Evolutionary conservation across 2,113 vertebrate species (phyloP), one percentile per base, ranked within the genome.

Genomic region (Strix uralensis): DNA sequence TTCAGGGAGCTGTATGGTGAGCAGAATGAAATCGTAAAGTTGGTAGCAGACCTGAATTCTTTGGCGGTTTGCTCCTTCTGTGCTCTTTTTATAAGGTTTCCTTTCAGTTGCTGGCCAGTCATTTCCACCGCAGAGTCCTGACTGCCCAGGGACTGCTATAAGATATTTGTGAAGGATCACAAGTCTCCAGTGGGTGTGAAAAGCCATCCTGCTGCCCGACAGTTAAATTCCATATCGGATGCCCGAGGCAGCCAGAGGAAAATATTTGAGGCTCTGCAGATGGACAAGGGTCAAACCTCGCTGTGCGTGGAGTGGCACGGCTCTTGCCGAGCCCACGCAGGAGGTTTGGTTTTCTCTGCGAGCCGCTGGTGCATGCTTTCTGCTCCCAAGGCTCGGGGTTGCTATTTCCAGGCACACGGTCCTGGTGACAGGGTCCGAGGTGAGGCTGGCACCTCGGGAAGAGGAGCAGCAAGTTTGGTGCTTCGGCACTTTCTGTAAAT

Each of bases 231-330:
- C 61, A 36, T 19, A 2, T n/a, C 1, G 8, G 71, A 52, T 65
- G 22, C 40, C 20, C 46, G 0, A 0, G 44, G n/a, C 25, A 2
- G 7, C 30, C 29, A 42, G 38, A 62, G 40, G 65, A 82, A 42
- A n/a, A 30, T 2, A 8, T 51, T 12, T 46, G 58, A 72, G 30
- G 23, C 46, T 81, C 40, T 73, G 67, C 58, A 65, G 66, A 10
- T n/a, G 5, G 16, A 21, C 8, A 0, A 3, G 61, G 40, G 17
- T 51, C 38, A 29, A 47, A 27, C 23, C 18, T 36, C 0, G 0
- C 67, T 22, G 77, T 4, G 2, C 12, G 0, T 11, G 54, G 69
- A 14, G 51, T 1, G 6, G 26, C 26, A 27, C 6, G 8, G 82
- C 66, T 67, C 61, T 38, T 19, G 57, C 46, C 5, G 2, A 9